phyloP scores from a whole-genome alignment of 2,888 invertebrate genomes.

The Dryomyza anilis region DNA sequence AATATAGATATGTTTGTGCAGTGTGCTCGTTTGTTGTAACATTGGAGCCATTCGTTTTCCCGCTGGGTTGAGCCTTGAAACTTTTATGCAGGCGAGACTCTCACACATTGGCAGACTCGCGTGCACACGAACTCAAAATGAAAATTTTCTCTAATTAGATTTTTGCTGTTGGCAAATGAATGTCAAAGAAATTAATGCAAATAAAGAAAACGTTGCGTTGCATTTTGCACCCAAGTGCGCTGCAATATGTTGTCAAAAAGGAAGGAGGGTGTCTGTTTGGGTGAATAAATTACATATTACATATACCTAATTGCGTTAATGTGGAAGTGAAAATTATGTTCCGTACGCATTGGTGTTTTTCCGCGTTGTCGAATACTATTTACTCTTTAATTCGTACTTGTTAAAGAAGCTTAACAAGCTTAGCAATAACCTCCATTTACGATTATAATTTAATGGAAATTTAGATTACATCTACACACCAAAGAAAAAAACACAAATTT shows the following conservation, averaged over 20 bases:
- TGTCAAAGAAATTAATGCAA: constrained; percentile 30
- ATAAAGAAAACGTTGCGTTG: constrained; percentile 11
- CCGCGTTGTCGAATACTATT: too few species aligned
- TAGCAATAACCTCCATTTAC: too few species aligned
- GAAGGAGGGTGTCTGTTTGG: neutral
- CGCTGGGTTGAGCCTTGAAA: too few species aligned
- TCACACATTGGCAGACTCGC: neutral
- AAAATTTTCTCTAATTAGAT: constrained; percentile 32
- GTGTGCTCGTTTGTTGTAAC: neutral
- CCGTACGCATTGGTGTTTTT: too few species aligned
- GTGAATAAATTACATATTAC: neutral
- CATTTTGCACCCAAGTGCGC: neutral
- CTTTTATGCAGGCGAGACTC: too few species aligned
- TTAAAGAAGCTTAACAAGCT: too few species aligned
- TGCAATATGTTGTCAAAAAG: neutral
- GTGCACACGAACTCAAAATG: neutral
- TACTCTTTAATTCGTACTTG: too few species aligned
- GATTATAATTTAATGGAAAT: too few species aligned
- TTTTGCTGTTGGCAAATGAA: constrained; percentile 32
- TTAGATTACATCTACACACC: too few species aligned
- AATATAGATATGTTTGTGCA: neutral
- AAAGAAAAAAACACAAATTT: too few species aligned
- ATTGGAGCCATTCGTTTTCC: too few species aligned
- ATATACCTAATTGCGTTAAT: neutral
- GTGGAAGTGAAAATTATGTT: neutral